These are phyloP conservation scores for Himalopsyche phryganea DNA, from an alignment of 1,140 invertebrate species.

Conservation along the genomic window DNA sequence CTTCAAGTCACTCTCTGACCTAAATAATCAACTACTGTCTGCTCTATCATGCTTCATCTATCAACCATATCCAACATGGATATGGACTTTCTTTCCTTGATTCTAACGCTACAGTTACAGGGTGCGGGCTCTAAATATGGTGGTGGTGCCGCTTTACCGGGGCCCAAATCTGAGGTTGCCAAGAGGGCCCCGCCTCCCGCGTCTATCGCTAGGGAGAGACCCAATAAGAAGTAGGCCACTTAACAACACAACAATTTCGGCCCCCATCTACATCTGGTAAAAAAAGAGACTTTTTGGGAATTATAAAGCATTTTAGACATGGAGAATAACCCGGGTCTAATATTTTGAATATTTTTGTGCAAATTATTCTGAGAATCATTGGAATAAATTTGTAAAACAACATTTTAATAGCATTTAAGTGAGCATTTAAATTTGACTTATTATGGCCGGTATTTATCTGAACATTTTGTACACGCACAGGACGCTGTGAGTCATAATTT, in stretches of 20 bases:
- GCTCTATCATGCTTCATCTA: not conserved
- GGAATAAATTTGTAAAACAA: no score
- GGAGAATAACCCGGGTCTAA: not conserved
- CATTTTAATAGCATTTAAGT: no score
- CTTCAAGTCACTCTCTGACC: no score
- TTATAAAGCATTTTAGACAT: not conserved
- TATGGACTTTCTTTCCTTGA: not conserved
- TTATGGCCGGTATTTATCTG: no score
- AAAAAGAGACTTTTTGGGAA: not conserved
- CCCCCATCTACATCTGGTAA: constrained; percentile 1
- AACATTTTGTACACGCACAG: no score
- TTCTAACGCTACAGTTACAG: constrained; percentile 2
- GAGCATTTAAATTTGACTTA: no score
- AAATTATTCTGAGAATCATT: not conserved
- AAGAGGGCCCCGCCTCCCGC: constrained; percentile 42
- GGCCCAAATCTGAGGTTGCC: constrained; percentile 7
- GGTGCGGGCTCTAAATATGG: constrained; percentile 41
- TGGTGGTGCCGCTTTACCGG: constrained; percentile 37
- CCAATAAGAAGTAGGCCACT: constrained; percentile 44
- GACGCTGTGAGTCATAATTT: no score
- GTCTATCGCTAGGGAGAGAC: constrained; percentile 45
- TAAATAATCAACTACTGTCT: no score
- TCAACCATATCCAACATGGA: not conserved
- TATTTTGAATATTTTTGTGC: not conserved
- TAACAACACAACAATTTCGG: not conserved